Conservation (phyloP, 2,113 vertebrate species). For the Thermophis baileyi region DNA sequence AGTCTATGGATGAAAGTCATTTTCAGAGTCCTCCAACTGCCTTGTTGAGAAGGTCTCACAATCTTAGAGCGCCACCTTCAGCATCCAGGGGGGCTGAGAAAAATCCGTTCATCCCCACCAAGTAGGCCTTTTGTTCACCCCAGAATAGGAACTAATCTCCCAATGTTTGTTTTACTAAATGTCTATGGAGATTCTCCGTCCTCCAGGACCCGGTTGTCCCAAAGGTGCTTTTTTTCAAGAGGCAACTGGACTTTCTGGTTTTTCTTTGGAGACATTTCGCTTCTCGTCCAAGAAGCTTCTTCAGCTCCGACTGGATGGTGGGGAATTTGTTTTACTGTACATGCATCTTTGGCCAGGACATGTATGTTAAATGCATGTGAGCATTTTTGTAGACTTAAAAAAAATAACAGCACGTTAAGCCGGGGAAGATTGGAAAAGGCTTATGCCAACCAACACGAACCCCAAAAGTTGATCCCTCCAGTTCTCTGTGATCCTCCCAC, state of each 20-base stretch:
- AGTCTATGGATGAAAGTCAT: constrained; percentile 57
- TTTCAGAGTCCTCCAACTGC: constrained; percentile 52
- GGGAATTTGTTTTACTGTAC: neutral
- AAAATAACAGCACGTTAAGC: neutral
- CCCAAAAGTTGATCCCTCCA: neutral
- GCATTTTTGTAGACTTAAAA: neutral
- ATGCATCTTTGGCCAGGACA: neutral
- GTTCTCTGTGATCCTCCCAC: neutral
- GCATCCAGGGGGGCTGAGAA: neutral
- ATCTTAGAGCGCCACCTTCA: constrained; percentile 64
- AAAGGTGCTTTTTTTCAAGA: too few relatives aligned
- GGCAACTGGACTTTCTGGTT: too few relatives aligned
- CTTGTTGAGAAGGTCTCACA: constrained; percentile 33
- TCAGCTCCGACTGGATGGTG: too few relatives aligned
- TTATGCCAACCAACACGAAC: neutral
- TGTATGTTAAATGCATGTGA: neutral
- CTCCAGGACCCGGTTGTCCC: too few relatives aligned
- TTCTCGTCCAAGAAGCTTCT: too few relatives aligned
- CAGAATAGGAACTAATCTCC: neutral
- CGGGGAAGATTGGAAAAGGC: neutral
- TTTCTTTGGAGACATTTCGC: too few relatives aligned
- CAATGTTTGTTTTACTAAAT: neutral
- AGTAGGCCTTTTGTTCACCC: neutral
- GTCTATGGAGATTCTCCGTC: too few relatives aligned
- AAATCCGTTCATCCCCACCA: neutral